Conservation (phyloP, 2,797 vertebrate species). For the Garrulus glandarius region DNA sequence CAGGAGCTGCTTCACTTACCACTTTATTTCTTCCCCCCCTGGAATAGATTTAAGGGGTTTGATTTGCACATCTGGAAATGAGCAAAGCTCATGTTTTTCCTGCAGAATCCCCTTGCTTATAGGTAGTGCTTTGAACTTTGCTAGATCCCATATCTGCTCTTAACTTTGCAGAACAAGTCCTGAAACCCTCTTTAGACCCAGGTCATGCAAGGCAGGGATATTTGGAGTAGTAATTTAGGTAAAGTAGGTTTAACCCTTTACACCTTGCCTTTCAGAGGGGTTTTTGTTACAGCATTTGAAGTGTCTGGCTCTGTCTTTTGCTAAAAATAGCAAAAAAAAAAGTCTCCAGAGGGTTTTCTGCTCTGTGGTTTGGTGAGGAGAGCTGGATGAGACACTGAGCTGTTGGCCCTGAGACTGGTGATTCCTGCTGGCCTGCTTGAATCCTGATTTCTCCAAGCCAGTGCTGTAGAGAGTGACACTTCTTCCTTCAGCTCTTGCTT, state of each 20-base stretch:
- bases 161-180: neutral
- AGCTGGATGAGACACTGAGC: neutral
- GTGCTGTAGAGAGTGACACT: neutral
- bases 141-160: neutral
- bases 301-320: neutral
- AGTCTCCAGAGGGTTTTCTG: neutral
- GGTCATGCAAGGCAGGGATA: neutral
- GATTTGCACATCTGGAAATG: conserved; percentile 33
- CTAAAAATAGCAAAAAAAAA: neutral
- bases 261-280: neutral
- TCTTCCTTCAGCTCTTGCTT: neutral
- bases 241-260: neutral
- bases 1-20: neutral
- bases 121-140: neutral
- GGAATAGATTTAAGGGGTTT: neutral
- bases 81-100: neutral
- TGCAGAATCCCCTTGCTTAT: neutral
- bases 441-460: neutral
- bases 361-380: neutral
- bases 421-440: neutral
- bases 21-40: no score
- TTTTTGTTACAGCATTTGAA: neutral
- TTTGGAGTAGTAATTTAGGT: neutral
- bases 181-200: neutral
- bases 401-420: neutral